Base-by-base conservation (phyloP, 2,797 vertebrate genomes). In the Macrochelys suwanniensis region DNA sequence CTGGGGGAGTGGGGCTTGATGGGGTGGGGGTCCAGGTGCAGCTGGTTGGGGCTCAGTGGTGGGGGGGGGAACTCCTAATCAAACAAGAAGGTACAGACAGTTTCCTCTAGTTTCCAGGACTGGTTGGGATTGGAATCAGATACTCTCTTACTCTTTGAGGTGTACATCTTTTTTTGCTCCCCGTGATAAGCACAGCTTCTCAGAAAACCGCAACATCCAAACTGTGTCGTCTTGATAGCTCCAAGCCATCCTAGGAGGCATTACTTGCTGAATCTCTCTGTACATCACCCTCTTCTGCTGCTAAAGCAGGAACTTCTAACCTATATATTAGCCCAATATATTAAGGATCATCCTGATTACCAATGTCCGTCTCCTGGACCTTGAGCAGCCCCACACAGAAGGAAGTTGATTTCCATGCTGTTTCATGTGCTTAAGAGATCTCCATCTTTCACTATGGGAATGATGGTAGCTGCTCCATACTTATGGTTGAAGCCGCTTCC, bases 131-230 rank as follows among this genome's bases (percentile, higher is more conserved):
- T 28, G 3, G 11, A 3, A 10, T 87, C 51, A 78, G 80, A 78
- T 3, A 37, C 91, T 15, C 17, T 0, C 5, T 78, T 56, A 82
- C 80, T 15, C 25, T 33, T 76, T 0, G 0, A 93, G 65, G 21
- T 1, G 2, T 26, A 59, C 80, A 26, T 28, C 2, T 82, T 80
- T 91, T 89, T 37, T 47, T 23, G 87, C 45, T 65, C 37, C 11
- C 12, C 37, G 2, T 5, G 59, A 51, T 31, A 90, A 94, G 47
- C 23, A 94, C 85, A 93, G 45, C 8, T 28, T 47, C 50, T 71
- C 50, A 50, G 81, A 89, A 84, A 47, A 51, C 13, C 26, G 13
- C 3, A 53, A 83, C 37, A 87, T 7, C 33, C 21, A 89, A 93
- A 89, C 5, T 2, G 3, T 2, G 3, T 83, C 92, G 50, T 68